Conservation (phyloP, 2,797 vertebrate genomes). For the Ispidina lecontei region DNA sequence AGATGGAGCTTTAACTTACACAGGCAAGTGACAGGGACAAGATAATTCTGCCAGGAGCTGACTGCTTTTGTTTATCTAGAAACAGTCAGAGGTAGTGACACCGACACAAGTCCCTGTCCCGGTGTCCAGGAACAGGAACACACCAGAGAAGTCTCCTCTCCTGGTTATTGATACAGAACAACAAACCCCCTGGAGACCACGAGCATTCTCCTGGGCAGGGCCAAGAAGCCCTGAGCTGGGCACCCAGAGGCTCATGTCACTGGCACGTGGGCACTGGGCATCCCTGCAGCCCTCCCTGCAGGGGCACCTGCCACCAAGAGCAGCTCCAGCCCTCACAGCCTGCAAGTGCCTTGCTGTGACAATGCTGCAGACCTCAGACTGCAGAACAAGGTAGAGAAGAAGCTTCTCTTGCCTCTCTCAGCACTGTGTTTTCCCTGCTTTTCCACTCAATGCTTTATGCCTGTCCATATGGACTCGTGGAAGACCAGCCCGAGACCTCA, state of each 20-base stretch:
- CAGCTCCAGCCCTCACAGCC: not conserved
- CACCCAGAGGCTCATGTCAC: fast-evolving
- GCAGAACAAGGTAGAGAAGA: not conserved
- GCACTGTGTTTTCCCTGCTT: not conserved
- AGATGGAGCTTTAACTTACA: not conserved
- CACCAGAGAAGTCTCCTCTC: not conserved
- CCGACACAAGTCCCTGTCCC: not conserved
- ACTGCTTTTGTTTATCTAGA: not conserved
- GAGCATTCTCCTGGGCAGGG: fast-evolving
- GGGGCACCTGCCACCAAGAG: not conserved
- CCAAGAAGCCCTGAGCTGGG: fast-evolving
- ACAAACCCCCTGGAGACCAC: fast-evolving
- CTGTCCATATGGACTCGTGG: not conserved
- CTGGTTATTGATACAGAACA: not conserved
- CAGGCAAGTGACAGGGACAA: conserved; percentile 23
- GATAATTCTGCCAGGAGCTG: not conserved
- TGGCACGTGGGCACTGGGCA: fast-evolving
- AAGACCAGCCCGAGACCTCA: not conserved
- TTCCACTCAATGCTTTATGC: not conserved
- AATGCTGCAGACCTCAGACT: not conserved
- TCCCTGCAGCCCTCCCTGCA: fast-evolving
- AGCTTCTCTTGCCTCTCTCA: not conserved
- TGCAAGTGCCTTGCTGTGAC: not conserved
- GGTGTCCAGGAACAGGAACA: fast-evolving
- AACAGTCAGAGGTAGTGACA: not conserved